phyloP scores from a whole-genome alignment of 2,888 invertebrate species.

The Coelinius sp. region DNA sequence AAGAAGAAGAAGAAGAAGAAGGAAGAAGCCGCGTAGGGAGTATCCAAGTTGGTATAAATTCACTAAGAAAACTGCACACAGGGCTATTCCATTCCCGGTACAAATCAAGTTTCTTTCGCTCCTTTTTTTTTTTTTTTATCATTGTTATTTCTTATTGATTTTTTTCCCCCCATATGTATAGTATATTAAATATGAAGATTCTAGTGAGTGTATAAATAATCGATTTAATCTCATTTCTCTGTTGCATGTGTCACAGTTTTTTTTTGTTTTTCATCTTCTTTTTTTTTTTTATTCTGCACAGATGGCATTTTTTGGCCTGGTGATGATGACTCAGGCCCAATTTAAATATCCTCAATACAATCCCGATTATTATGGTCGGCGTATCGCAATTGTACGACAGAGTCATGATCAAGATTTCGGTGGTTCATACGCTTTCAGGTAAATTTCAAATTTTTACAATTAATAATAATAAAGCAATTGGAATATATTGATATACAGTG shows the following conservation, averaged over 20 bases:
- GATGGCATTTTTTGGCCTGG: slow-evolving; percentile 54
- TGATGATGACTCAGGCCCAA: slow-evolving; percentile 54
- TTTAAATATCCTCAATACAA: slow-evolving; percentile 53
- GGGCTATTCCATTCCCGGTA: slow-evolving; percentile 42
- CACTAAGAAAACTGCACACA: slow-evolving; percentile 45
- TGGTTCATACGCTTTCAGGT: slow-evolving; percentile 68
- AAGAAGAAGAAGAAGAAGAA: too few species aligned
- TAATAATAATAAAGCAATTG: too few species aligned
- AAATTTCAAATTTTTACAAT: slow-evolving; percentile 40
- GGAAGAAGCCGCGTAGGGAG: slow-evolving; percentile 43
- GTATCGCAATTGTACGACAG: slow-evolving; percentile 65
- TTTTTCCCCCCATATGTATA: not conserved
- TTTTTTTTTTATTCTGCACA: slow-evolving; percentile 25
- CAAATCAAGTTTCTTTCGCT: slow-evolving; percentile 38
- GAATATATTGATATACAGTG: too few species aligned
- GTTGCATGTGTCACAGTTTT: too few species aligned
- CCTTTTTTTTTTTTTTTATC: slow-evolving; percentile 14
- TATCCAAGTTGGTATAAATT: slow-evolving; percentile 50
- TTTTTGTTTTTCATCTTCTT: not conserved
- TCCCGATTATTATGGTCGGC: slow-evolving; percentile 59
- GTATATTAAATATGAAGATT: slow-evolving; percentile 55
- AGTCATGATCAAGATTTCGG: slow-evolving; percentile 64
- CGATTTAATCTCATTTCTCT: not conserved
- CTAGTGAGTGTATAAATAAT: slow-evolving; percentile 55
- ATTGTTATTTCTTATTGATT: not conserved